A percentile compares a stretch with the other conserved stretches of the same genome.
Evolutionary conservation across 2,888 invertebrate species (phyloP).

Genomic region (Acrobasis suavella): DNA sequence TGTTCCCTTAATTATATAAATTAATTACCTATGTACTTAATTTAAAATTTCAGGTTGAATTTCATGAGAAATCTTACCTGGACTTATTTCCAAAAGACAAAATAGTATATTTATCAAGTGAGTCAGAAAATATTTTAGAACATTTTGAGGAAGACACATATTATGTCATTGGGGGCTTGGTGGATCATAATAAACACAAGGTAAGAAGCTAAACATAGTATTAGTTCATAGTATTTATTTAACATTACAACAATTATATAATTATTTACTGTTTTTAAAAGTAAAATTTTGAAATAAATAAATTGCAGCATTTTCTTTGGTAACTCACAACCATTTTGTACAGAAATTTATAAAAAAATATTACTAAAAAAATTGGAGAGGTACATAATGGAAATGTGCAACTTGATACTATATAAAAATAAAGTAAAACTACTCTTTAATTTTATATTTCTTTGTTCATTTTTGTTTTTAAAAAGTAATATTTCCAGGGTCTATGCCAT

Average conservation of each 20-base stretch:
- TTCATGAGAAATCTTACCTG: conserved; percentile 85
- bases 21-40: background rate
- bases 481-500: conserved; percentile 90
- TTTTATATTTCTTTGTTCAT: background rate
- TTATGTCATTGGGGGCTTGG: conserved; percentile 98
- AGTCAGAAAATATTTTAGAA: conserved; percentile 93
- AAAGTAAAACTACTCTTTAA: no score
- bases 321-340: no score
- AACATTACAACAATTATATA: no score
- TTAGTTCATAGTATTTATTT: background rate
- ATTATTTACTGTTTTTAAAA: no score
- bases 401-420: no score
- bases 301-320: conserved; percentile 6
- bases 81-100: conserved; percentile 89
- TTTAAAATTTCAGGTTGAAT: conserved; percentile 83
- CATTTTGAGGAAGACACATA: conserved; percentile 88
- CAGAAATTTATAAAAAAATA: background rate
- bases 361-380: no score
- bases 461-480: background rate
- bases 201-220: conserved; percentile 59
- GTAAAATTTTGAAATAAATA: no score
- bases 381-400: no score
- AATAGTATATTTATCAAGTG: conserved; percentile 95
- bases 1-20: background rate
- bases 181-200: conserved; percentile 98